phyloP scores from a whole-genome alignment of 2,797 vertebrate genomes.

The Hippoglossus hippoglossus region DNA sequence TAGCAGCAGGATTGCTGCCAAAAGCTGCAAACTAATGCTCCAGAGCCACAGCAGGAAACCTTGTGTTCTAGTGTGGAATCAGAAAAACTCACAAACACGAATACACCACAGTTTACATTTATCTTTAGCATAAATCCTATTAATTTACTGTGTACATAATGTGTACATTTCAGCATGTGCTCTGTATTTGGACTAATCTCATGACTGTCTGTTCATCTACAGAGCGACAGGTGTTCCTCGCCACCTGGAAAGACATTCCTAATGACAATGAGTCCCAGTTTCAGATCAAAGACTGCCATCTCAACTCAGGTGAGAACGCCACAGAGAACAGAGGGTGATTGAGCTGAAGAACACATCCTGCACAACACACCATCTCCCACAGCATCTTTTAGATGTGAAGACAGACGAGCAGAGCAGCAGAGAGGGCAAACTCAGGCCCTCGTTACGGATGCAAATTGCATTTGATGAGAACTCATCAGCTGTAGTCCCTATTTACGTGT shows the following conservation, averaged over 20 bases:
- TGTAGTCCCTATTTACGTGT: conserved; percentile 54
- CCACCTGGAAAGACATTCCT: conserved; percentile 98
- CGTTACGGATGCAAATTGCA: conserved; percentile 46
- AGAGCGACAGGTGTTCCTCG: conserved; percentile 97
- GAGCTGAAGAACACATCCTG: background rate
- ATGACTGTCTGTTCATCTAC: conserved; percentile 51
- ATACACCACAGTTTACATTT: conserved; percentile 9
- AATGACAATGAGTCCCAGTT: conserved; percentile 96
- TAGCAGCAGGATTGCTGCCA: conserved; percentile 39
- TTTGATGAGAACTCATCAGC: conserved; percentile 58
- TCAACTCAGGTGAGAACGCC: conserved; percentile 89
- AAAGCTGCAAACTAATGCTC: conserved; percentile 45
- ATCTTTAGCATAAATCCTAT: background rate
- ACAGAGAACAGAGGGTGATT: conserved; percentile 10
- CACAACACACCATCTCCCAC: background rate
- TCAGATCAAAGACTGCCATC: conserved; percentile 96
- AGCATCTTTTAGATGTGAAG: conserved; percentile 8
- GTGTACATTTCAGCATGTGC: background rate
- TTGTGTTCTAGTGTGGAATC: conserved; percentile 20
- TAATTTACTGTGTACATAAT: too few species aligned
- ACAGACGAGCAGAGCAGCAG: background rate
- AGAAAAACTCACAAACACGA: conserved; percentile 4
- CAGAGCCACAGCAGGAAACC: conserved; percentile 40
- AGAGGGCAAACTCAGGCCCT: conserved; percentile 30
- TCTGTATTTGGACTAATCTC: conserved; percentile 9